Base-by-base conservation (phyloP, 1,140 invertebrate species). In the Drosophila nasuta region DNA sequence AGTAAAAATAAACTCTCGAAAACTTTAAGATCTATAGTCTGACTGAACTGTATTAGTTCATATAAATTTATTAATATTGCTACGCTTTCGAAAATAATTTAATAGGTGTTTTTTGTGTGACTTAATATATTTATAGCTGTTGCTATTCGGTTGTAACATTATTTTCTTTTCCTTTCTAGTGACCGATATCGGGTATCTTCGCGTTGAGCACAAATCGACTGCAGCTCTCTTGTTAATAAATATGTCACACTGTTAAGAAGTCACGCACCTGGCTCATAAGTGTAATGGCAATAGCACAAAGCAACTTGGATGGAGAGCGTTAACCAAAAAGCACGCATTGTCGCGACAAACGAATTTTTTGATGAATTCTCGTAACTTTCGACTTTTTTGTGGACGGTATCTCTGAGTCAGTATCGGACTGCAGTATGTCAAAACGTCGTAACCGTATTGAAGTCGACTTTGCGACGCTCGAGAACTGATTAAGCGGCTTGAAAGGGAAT, bases 181-280 rank as follows among this genome's bases (percentile, higher is more conserved):
- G n/a, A 2, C 5, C 2, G n/a, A n/a, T 13, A 43, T 2, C n/a
- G n/a, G 11, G 41, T 43, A 43, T 43, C 7, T 43, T 13, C 0
- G 11, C n/a, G 41, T 5, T 13, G 1, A 13, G n/a, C 11, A 43
- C 4, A 2, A 43, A 4, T 13, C 41, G 5, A 43, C 3, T 59
- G 30, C 10, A 28, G 15, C 1, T 30, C 5, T 1, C 8, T 52
- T 52, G 25, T 35, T 48, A 41, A 38, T 64, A 65, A 77, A 60
- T 59, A 33, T 62, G 46, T 66, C 68, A 63, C 64, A 54, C 64
- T 38, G 72, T 65, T 48, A 74, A 52, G 33, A 58, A 70, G 63
- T 85, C 71, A 90, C 85, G 81, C 85, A 88, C 86, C 85, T 88
- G 85, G 85, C 81, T 75, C 85, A 81, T 78, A 85, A 81, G 56